Evolutionary conservation across 2,888 invertebrate species (phyloP).

Genomic region (Eupeodes luniger): DNA sequence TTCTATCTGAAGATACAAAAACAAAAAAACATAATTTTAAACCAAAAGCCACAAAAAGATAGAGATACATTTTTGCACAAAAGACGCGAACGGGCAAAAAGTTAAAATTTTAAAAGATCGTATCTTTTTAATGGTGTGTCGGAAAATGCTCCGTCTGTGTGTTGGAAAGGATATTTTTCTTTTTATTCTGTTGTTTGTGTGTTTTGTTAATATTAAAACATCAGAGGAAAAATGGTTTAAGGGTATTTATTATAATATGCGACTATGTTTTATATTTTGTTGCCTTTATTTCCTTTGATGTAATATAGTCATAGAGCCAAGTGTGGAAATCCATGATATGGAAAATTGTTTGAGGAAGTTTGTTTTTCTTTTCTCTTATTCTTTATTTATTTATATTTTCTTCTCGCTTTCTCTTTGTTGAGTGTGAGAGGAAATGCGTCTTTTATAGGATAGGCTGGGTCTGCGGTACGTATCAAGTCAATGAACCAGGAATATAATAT

Average conservation of each 20-base stretch:
- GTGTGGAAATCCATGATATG: constrained; percentile 18
- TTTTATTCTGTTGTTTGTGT: neutral
- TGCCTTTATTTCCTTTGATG: constrained; percentile 17
- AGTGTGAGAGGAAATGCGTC: neutral
- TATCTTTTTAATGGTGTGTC: constrained; percentile 35
- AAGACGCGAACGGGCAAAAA: constrained; percentile 28
- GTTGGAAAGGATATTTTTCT: neutral
- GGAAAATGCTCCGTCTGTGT: constrained; percentile 18
- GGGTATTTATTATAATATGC: constrained; percentile 13
- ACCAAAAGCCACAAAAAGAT: constrained; percentile 13
- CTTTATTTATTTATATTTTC: too few relatives aligned
- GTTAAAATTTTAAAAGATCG: constrained; percentile 43
- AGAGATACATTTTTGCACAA: constrained; percentile 26
- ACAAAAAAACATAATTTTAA: neutral
- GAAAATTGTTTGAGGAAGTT: constrained; percentile 18
- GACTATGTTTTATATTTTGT: neutral
- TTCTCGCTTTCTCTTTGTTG: neutral
- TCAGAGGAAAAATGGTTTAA: neutral
- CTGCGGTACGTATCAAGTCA: neutral
- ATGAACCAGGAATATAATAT: constrained; percentile 10
- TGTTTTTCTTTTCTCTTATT: neutral
- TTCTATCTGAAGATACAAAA: neutral
- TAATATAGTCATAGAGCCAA: neutral
- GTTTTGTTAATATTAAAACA: constrained; percentile 25
- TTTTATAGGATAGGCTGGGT: too few relatives aligned